phyloP scores from a whole-genome alignment of 2,113 vertebrate species.

The Datnioides undecimradiatus region DNA sequence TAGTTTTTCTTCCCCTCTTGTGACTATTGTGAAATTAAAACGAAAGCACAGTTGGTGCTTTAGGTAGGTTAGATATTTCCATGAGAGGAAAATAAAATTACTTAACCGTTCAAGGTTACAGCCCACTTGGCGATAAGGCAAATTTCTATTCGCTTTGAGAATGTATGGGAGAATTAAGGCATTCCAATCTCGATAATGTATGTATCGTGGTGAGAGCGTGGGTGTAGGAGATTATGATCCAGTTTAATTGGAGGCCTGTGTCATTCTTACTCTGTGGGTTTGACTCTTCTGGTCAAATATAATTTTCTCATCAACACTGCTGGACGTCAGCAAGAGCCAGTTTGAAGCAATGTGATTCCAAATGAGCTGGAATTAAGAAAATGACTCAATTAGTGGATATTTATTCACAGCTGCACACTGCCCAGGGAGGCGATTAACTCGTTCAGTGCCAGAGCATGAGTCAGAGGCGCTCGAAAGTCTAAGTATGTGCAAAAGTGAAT shows the following conservation, averaged over 20 bases:
- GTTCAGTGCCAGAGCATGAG: constrained; percentile 40
- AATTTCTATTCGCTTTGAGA: constrained; percentile 53
- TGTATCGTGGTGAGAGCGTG: constrained; percentile 54
- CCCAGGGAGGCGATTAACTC: constrained; percentile 64
- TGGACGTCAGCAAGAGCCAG: constrained; percentile 46
- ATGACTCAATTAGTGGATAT: constrained; percentile 68
- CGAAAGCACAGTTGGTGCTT: constrained; percentile 12
- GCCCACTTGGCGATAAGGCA: constrained; percentile 47
- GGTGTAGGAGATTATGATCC: constrained; percentile 65
- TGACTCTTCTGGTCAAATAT: constrained; percentile 70
- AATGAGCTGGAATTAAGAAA: constrained; percentile 69
- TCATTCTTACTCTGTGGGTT: constrained; percentile 57
- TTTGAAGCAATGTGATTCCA: constrained; percentile 54
- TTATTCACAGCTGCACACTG: constrained; percentile 71
- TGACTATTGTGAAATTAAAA: constrained; percentile 42
- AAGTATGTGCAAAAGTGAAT: constrained; percentile 23
- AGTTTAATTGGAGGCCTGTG: constrained; percentile 71
- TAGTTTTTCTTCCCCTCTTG: not conserved
- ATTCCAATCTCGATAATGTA: constrained; percentile 72
- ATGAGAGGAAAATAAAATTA: constrained; percentile 40
- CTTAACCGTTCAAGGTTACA: constrained; percentile 61
- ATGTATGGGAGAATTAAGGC: constrained; percentile 43
- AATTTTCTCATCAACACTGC: constrained; percentile 69
- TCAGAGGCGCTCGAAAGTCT: constrained; percentile 40
- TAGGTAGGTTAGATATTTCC: constrained; percentile 35